A percentile compares a stretch with the other conserved stretches of the same genome.
Conservation (phyloP, 1,140 invertebrate genomes). For the Heliothis virescens region DNA sequence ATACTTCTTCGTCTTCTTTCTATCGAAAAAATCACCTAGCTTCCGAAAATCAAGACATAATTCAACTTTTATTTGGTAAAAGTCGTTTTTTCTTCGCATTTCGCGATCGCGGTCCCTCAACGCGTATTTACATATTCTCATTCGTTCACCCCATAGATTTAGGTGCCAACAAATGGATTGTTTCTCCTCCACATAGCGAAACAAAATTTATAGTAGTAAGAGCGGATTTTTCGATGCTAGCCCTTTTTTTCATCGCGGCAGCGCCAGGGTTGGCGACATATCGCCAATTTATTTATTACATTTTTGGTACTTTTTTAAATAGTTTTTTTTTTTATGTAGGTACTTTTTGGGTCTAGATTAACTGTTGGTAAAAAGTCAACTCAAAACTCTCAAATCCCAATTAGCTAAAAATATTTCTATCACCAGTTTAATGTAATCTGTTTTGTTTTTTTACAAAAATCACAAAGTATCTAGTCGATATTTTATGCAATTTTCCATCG, state of each 20-base stretch:
- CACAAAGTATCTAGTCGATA: too few species aligned
- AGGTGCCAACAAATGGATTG: conserved; percentile 81
- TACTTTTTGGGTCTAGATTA: too few species aligned
- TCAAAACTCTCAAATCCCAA: too few species aligned
- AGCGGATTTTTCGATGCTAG: conserved; percentile 68
- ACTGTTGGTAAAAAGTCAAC: too few species aligned
- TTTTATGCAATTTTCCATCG: neutral
- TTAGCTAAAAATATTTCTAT: too few species aligned
- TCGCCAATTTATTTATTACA: neutral
- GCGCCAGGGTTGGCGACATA: conserved; percentile 40
- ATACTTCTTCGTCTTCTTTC: neutral
- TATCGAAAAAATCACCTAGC: neutral
- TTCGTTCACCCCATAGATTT: conserved; percentile 74
- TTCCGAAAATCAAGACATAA: conserved; percentile 53
- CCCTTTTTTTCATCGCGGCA: conserved; percentile 61
- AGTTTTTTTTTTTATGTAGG: neutral
- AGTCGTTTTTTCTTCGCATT: conserved; percentile 33
- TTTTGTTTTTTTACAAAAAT: too few species aligned
- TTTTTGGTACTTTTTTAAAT: neutral
- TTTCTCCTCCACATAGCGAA: conserved; percentile 75
- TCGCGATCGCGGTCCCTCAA: conserved; percentile 25
- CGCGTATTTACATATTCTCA: conserved; percentile 73
- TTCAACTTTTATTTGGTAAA: conserved; percentile 34
- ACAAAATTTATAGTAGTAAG: conserved; percentile 79
- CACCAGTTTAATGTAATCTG: too few species aligned